Conservation (phyloP, 92 coral and sea anemone genomes). For the Bergia sp. region DNA sequence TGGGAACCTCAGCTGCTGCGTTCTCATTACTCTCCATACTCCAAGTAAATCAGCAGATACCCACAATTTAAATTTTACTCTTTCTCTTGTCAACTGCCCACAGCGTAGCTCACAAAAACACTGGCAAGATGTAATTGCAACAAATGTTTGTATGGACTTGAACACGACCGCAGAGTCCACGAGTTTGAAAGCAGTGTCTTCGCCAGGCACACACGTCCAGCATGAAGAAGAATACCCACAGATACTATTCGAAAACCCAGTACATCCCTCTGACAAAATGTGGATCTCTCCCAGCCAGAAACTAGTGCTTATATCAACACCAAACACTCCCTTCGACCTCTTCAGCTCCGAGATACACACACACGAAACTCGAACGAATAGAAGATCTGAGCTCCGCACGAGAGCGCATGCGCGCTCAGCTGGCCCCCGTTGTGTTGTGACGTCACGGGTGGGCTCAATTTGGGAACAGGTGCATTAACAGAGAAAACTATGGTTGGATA, state of each 20-base stretch:
- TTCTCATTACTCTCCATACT: conserved; percentile 32
- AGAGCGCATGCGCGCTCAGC: conserved; percentile 36
- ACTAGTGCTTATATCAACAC: conserved; percentile 1
- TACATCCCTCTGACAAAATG: conserved; percentile 20
- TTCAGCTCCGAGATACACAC: conserved; percentile 15
- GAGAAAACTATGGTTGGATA: not conserved
- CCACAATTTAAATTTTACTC: not conserved
- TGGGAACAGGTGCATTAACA: conserved; percentile 29
- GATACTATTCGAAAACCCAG: not conserved
- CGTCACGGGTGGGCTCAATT: conserved; percentile 2
- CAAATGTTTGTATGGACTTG: conserved; percentile 7
- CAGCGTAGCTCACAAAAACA: not conserved
- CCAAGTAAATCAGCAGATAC: not conserved
- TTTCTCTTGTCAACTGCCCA: not conserved
- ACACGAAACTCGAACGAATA: not conserved
- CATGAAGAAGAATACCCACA: not conserved
- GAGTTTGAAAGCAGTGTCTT: not conserved
- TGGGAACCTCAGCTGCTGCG: conserved; percentile 66
- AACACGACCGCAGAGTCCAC: not conserved
- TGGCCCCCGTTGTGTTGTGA: conserved; percentile 32
- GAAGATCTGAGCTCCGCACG: conserved; percentile 19
- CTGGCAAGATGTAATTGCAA: conserved; percentile 16
- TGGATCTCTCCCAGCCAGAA: conserved; percentile 24
- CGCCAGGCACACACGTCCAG: not conserved
- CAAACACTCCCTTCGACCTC: conserved; percentile 20